These are phyloP conservation scores for Falco naumanni DNA, from an alignment of 2,797 vertebrate genomes.

Conservation along the genomic window DNA sequence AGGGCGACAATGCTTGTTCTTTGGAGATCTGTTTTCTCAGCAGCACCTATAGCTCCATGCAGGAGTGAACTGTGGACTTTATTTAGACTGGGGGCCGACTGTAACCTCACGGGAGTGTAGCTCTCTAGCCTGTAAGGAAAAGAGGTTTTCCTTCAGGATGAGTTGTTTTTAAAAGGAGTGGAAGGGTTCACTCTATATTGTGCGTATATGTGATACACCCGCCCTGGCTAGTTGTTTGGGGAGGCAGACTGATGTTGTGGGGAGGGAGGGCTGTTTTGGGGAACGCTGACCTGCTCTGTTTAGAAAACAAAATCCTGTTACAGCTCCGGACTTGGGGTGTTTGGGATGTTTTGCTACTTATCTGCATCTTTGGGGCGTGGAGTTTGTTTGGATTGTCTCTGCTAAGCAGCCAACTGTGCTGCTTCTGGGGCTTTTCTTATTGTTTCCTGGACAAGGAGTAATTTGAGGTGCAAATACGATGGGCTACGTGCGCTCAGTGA, in stretches of 20 bases:
- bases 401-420: background rate
- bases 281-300: background rate
- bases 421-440: background rate
- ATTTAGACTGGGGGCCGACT: accelerated
- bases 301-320: background rate
- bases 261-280: background rate
- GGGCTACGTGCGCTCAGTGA: background rate
- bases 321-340: background rate
- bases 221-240: background rate
- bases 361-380: background rate
- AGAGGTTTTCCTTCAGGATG: background rate
- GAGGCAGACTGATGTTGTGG: background rate
- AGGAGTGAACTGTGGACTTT: background rate
- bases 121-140: too few relatives aligned
- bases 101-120: background rate
- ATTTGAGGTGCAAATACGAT: accelerated
- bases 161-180: background rate
- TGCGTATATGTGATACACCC: accelerated
- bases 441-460: background rate
- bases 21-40: background rate
- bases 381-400: background rate
- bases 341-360: background rate
- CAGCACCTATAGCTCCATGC: background rate
- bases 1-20: background rate
- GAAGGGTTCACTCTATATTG: background rate